These are phyloP conservation scores for Anseranas semipalmata DNA, from an alignment of 2,113 vertebrate species.

Conservation along the genomic window DNA sequence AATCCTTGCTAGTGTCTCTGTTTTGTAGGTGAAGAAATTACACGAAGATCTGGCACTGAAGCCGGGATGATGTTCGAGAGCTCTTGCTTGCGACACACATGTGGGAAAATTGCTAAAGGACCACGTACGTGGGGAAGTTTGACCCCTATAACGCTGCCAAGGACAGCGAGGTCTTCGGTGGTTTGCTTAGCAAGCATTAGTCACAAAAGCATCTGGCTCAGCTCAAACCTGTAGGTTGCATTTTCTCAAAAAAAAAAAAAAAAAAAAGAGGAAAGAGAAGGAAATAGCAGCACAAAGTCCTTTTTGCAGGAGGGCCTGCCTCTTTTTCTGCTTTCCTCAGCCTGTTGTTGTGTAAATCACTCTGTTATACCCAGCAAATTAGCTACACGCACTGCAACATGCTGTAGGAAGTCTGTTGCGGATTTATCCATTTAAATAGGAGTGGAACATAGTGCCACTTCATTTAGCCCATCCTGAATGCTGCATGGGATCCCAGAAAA, in stretches of 20 bases:
- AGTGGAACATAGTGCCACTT: background rate
- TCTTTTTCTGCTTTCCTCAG: background rate
- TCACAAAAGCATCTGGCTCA: constrained; percentile 31
- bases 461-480: background rate
- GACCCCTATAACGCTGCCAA: constrained; percentile 27
- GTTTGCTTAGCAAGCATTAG: constrained; percentile 4
- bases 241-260: background rate
- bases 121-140: background rate
- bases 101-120: background rate
- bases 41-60: background rate
- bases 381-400: accelerated
- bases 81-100: background rate
- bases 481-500: background rate
- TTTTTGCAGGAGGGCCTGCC: background rate
- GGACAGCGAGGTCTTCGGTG: background rate
- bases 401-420: background rate
- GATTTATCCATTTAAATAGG: background rate
- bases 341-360: background rate
- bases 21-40: background rate
- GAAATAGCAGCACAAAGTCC: background rate
- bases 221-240: background rate
- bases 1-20: background rate
- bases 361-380: background rate
- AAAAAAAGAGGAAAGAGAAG: background rate
- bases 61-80: background rate